These are phyloP conservation scores for Heliocidaris erythrogramma DNA, from an alignment of 35 echinoderm and acorn worm species.

Conservation along the genomic window DNA sequence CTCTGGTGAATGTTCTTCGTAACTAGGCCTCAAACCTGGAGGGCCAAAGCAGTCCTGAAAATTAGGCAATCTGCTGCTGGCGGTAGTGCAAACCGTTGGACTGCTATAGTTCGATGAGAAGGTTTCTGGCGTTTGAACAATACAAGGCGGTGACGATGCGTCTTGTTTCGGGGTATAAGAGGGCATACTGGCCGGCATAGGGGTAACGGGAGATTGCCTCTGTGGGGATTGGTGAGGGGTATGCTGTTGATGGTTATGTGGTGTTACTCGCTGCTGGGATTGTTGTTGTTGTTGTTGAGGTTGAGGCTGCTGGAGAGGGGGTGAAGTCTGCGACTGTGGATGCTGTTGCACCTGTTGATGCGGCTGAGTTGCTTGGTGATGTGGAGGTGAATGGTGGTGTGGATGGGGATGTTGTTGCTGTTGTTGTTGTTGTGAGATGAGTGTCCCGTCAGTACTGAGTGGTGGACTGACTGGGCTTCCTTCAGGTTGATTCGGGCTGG, in stretches of 20 bases:
- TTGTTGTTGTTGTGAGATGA: constrained; percentile 35
- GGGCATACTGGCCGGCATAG: constrained; percentile 49
- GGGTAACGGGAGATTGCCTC: constrained; percentile 47
- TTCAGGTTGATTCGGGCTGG: constrained; percentile 13
- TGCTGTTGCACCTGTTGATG: constrained; percentile 20
- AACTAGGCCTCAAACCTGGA: constrained; percentile 35
- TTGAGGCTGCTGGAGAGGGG: background rate
- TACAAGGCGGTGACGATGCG: constrained; percentile 48
- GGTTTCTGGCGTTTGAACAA: constrained; percentile 43
- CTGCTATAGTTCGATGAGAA: constrained; percentile 30
- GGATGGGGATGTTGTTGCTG: background rate
- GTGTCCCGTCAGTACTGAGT: constrained; percentile 26
- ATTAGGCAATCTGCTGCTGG: constrained; percentile 37
- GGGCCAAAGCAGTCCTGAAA: constrained; percentile 40
- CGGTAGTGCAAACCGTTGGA: background rate
- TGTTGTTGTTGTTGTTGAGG: constrained; percentile 20
- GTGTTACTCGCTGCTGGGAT: constrained; percentile 36
- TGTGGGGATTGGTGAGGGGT: constrained; percentile 44
- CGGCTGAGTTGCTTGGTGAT: constrained; percentile 5
- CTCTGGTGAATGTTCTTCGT: constrained; percentile 41
- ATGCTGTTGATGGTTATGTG: constrained; percentile 38
- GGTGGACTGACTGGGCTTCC: constrained; percentile 31
- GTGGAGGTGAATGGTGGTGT: constrained; percentile 34
- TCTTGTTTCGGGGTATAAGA: constrained; percentile 40
- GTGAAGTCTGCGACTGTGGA: background rate